These are phyloP conservation scores for Parauchenoglanis ngamensis DNA, from an alignment of 2,797 vertebrate species.

Conservation along the genomic window DNA sequence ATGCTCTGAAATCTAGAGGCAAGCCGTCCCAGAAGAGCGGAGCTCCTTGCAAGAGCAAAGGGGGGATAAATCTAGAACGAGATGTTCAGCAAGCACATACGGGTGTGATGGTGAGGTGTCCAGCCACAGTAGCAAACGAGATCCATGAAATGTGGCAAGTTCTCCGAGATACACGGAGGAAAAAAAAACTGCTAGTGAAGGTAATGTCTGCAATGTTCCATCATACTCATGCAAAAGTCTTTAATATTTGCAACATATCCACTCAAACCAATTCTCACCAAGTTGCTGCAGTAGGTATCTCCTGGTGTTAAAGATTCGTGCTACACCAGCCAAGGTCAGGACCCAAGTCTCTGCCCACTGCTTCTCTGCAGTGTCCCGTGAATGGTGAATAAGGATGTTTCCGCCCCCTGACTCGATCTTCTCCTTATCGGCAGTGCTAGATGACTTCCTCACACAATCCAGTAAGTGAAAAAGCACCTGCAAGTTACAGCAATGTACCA, in stretches of 20 bases:
- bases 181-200: not conserved
- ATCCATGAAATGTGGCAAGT: not conserved
- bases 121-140: not conserved
- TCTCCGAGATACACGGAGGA: not conserved
- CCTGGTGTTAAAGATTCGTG: slow-evolving; percentile 97
- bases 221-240: not conserved
- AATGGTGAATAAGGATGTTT: slow-evolving; percentile 99
- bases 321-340: slow-evolving; percentile 92
- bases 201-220: not conserved
- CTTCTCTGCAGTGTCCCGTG: slow-evolving; percentile 96
- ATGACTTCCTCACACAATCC: slow-evolving; percentile 90
- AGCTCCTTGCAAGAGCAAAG: not conserved
- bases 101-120: not conserved
- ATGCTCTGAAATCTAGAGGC: not conserved
- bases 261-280: slow-evolving; percentile 72
- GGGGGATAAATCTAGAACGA: not conserved
- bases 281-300: slow-evolving; percentile 92
- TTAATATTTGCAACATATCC: not conserved
- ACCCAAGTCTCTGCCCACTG: slow-evolving; percentile 99
- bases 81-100: not conserved
- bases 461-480: slow-evolving; percentile 96
- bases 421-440: slow-evolving; percentile 97
- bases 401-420: slow-evolving; percentile 98
- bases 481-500: not conserved
- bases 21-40: not conserved